phyloP scores from a whole-genome alignment of 2,888 invertebrate species.

The Melinaea menophilus region DNA sequence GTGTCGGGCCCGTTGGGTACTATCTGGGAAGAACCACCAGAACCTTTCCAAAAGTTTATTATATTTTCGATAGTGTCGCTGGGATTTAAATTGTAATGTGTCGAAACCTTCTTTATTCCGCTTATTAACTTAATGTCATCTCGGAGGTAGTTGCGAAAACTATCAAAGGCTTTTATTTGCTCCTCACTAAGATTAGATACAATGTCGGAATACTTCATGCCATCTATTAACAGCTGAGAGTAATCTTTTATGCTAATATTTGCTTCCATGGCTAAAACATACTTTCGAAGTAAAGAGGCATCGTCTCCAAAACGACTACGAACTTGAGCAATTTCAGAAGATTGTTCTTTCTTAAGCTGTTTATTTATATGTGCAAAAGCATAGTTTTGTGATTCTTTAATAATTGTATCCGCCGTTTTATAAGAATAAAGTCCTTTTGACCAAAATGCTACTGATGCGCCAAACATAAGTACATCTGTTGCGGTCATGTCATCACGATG shows the following conservation, averaged over 20 bases:
- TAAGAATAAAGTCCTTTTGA: slow-evolving; percentile 32
- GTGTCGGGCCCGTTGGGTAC: no score
- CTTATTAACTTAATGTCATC: slow-evolving; percentile 33
- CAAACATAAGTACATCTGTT: slow-evolving; percentile 33
- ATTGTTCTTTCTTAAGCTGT: slow-evolving; percentile 28
- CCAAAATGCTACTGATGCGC: slow-evolving; percentile 36
- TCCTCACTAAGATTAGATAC: slow-evolving; percentile 11
- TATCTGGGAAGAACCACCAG: neutral
- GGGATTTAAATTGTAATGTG: slow-evolving; percentile 28
- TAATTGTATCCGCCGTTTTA: slow-evolving; percentile 20
- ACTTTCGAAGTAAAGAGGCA: slow-evolving; percentile 31
- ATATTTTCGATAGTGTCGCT: slow-evolving; percentile 33
- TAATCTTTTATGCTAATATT: slow-evolving; percentile 31
- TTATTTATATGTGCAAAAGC: slow-evolving; percentile 31
- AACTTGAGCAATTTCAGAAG: slow-evolving; percentile 22
- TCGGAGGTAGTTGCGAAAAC: slow-evolving; percentile 28
- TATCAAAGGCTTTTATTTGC: slow-evolving; percentile 33
- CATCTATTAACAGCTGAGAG: slow-evolving; percentile 23
- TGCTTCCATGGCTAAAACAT: slow-evolving; percentile 30
- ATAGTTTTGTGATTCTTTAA: slow-evolving; percentile 32
- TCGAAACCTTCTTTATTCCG: slow-evolving; percentile 29
- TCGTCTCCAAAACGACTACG: slow-evolving; percentile 33
- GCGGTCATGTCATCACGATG: slow-evolving; percentile 31
- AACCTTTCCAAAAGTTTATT: slow-evolving; percentile 32
- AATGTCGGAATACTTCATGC: no score